Conservation (phyloP, 2,888 invertebrate species). For the Perizoma affinitatum region DNA sequence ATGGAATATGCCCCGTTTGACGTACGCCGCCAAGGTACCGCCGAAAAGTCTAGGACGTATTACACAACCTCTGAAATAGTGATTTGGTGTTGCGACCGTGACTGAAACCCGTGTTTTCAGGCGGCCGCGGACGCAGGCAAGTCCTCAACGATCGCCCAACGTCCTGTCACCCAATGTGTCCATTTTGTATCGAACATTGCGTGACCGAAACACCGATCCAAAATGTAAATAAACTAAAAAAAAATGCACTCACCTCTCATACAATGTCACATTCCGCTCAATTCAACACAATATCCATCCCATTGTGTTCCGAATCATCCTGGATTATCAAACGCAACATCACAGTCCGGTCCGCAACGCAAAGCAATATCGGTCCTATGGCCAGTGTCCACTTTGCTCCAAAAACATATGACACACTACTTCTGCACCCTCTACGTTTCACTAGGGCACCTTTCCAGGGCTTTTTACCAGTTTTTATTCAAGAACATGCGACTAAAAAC, state of each 20-base stretch:
- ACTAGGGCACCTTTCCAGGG: slow-evolving; percentile 62
- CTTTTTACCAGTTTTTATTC: slow-evolving; percentile 70
- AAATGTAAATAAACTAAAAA: slow-evolving; percentile 79
- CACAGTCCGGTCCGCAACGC: slow-evolving; percentile 76
- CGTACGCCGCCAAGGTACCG: slow-evolving; percentile 24
- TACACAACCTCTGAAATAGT: slow-evolving; percentile 67
- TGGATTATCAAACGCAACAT: slow-evolving; percentile 80
- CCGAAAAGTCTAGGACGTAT: slow-evolving; percentile 45
- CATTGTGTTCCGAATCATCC: slow-evolving; percentile 77
- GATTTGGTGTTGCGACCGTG: slow-evolving; percentile 41
- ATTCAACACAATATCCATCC: slow-evolving; percentile 78
- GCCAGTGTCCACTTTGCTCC: slow-evolving; percentile 79
- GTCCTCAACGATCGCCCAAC: slow-evolving; percentile 59
- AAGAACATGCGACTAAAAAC: slow-evolving; percentile 69
- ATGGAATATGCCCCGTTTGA: slow-evolving; percentile 30
- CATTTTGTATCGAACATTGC: slow-evolving; percentile 69
- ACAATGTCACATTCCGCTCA: slow-evolving; percentile 84
- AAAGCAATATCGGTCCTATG: slow-evolving; percentile 82
- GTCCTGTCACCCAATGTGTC: slow-evolving; percentile 69
- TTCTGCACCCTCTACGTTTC: slow-evolving; percentile 65
- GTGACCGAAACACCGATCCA: slow-evolving; percentile 57
- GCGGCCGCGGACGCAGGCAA: slow-evolving; percentile 50
- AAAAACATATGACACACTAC: slow-evolving; percentile 83
- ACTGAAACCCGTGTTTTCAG: slow-evolving; percentile 50
- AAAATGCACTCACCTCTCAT: slow-evolving; percentile 78